Conservation (phyloP, 2,888 invertebrate genomes). For the Anodontia alba region DNA sequence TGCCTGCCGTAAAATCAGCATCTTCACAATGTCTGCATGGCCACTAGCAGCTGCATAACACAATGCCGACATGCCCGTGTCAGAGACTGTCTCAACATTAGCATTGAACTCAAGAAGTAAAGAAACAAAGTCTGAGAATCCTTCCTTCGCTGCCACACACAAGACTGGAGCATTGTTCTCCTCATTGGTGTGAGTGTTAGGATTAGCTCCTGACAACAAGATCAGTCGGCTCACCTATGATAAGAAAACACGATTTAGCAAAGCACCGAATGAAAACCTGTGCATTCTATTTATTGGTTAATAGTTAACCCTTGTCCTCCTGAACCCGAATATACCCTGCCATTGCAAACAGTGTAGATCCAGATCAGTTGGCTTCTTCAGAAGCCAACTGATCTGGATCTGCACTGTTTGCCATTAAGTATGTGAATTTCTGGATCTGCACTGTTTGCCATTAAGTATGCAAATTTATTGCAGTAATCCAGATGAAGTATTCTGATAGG, state of each 20-base stretch:
- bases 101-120: conserved; percentile 96
- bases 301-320: too few relatives aligned
- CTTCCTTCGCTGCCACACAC: conserved; percentile 95
- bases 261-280: too few relatives aligned
- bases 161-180: conserved; percentile 88
- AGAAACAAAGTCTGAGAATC: conserved; percentile 96
- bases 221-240: conserved; percentile 92
- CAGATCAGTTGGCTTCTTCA: too few relatives aligned
- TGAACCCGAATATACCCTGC: too few relatives aligned
- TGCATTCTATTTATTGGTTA: too few relatives aligned
- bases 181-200: conserved; percentile 92
- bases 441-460: too few relatives aligned
- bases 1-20: conserved; percentile 86
- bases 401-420: too few relatives aligned
- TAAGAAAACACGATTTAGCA: not conserved
- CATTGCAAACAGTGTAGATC: too few relatives aligned
- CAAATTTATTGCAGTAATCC: too few relatives aligned
- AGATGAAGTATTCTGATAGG: too few relatives aligned
- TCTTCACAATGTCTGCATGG: conserved; percentile 91
- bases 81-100: conserved; percentile 93
- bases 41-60: conserved; percentile 95
- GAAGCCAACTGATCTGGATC: too few relatives aligned
- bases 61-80: conserved; percentile 94
- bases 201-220: conserved; percentile 94
- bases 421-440: too few relatives aligned